Evolutionary conservation across 2,888 invertebrate species (phyloP).

Genomic region (Philopedon plagiatum): DNA sequence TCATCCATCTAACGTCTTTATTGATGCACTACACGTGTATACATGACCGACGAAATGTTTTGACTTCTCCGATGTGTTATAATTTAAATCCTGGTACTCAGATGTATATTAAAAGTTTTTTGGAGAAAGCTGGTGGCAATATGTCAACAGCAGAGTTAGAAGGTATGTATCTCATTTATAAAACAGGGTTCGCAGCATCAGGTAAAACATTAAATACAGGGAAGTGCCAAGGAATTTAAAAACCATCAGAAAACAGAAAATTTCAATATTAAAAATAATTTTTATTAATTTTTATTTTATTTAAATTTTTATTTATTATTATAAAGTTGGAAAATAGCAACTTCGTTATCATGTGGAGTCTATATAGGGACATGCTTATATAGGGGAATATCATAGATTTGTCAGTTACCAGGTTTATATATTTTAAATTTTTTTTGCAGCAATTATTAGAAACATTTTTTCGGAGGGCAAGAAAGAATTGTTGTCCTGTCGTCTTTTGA

Average conservation of each 20-base stretch:
- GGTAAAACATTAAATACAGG: no score
- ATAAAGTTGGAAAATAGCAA: no score
- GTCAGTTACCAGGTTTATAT: no score
- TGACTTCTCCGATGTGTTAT: constrained; percentile 64
- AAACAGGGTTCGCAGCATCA: no score
- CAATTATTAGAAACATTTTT: constrained; percentile 54
- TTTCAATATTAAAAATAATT: no score
- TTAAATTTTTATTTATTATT: no score
- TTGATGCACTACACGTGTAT: constrained; percentile 66
- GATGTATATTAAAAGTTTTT: constrained; percentile 61
- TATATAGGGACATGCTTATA: no score
- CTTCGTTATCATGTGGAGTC: no score
- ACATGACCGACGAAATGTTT: constrained; percentile 62
- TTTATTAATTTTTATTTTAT: no score
- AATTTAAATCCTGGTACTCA: constrained; percentile 60
- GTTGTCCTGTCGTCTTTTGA: constrained; percentile 28
- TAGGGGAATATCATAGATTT: no score
- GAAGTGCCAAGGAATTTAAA: no score
- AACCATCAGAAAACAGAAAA: no score
- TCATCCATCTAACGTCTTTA: constrained; percentile 61
- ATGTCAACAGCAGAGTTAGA: constrained; percentile 58
- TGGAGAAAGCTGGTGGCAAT: constrained; percentile 59
- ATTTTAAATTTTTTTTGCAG: neutral
- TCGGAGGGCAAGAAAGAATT: constrained; percentile 42
- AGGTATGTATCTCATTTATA: constrained; percentile 51